Conservation (phyloP, 92 coral and sea anemone species). For the Montipora capitata region DNA sequence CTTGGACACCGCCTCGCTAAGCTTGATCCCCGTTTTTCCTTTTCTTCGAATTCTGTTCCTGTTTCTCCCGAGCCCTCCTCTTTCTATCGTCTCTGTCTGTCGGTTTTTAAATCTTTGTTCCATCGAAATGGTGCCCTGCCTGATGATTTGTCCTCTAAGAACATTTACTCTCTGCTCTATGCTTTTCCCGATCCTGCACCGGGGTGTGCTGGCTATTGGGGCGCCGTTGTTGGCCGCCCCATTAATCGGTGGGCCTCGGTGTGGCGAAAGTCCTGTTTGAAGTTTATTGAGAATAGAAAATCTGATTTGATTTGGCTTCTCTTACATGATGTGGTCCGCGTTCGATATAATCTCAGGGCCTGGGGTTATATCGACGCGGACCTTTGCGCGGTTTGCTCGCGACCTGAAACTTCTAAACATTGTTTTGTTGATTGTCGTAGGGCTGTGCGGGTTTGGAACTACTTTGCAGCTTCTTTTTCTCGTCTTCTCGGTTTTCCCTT, state of each 20-base stretch:
- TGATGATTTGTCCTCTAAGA: background rate
- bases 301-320: too few relatives aligned
- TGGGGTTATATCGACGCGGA: too few relatives aligned
- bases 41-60: background rate
- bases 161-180: background rate
- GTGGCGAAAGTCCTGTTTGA: background rate
- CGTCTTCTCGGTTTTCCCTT: too few relatives aligned
- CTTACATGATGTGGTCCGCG: too few relatives aligned
- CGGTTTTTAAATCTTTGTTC: background rate
- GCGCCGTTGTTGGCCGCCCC: background rate
- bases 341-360: too few relatives aligned
- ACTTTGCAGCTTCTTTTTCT: too few relatives aligned
- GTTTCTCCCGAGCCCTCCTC: background rate
- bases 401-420: too few relatives aligned
- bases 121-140: background rate
- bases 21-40: background rate
- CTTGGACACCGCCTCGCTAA: background rate
- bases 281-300: background rate
- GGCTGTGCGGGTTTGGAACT: too few relatives aligned
- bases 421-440: too few relatives aligned
- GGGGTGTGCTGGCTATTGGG: background rate
- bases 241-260: background rate
- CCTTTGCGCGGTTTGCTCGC: too few relatives aligned
- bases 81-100: background rate
- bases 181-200: background rate